phyloP scores from a whole-genome alignment of 1,140 invertebrate species.

The Zaprionus gabonicus region DNA sequence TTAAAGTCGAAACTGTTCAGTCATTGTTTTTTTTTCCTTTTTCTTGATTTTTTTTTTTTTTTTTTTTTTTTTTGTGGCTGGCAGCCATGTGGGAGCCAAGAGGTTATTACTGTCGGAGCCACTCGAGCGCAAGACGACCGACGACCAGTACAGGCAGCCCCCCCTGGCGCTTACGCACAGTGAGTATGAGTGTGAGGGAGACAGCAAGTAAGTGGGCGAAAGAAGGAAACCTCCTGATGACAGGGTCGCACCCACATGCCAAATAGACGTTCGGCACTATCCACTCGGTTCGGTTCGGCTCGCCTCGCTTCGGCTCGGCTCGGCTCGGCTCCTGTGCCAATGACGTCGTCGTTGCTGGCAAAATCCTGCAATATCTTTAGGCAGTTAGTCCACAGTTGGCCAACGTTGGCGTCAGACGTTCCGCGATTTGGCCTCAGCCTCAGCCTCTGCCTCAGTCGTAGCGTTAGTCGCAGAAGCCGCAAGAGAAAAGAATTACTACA shows the following conservation, averaged over 20 bases:
- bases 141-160: slow-evolving; percentile 60
- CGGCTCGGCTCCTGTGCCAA: slow-evolving; percentile 25
- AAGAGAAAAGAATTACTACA: slow-evolving; percentile 7
- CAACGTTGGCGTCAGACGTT: slow-evolving; percentile 50
- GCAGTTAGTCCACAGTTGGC: slow-evolving; percentile 67
- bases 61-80: slow-evolving; percentile 24
- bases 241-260: slow-evolving; percentile 32
- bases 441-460: background rate
- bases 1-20: background rate
- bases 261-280: slow-evolving; percentile 14
- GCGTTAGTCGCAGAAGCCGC: background rate
- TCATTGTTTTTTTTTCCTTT: slow-evolving; percentile 5
- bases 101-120: slow-evolving; percentile 78
- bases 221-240: slow-evolving; percentile 3
- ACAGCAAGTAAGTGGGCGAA: background rate
- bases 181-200: background rate
- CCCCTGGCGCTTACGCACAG: slow-evolving; percentile 9
- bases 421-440: background rate
- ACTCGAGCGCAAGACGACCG: slow-evolving; percentile 52
- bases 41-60: slow-evolving; percentile 10
- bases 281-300: slow-evolving; percentile 21
- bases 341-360: slow-evolving; percentile 47
- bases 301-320: slow-evolving; percentile 7
- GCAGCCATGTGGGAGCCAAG: slow-evolving; percentile 67
- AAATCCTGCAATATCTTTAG: slow-evolving; percentile 38